These are phyloP conservation scores for Heliconius charithonia DNA, from an alignment of 2,888 invertebrate species.

Conservation along the genomic window DNA sequence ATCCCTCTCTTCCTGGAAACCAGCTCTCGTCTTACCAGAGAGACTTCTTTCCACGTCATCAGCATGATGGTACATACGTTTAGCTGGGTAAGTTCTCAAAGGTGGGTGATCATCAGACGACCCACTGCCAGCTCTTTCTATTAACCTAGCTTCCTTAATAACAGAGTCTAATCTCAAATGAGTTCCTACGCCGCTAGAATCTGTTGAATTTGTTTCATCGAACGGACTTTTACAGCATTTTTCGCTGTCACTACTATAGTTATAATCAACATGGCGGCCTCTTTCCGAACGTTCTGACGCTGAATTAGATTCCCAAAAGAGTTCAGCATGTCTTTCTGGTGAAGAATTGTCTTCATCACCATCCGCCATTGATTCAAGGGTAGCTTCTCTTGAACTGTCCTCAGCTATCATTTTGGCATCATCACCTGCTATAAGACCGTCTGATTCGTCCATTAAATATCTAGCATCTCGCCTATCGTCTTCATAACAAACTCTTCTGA, in stretches of 20 bases:
- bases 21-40: conserved; percentile 69
- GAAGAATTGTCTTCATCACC: conserved; percentile 69
- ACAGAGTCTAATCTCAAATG: conserved; percentile 77
- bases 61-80: conserved; percentile 57
- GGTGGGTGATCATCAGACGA: conserved; percentile 72
- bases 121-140: conserved; percentile 63
- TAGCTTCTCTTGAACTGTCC: conserved; percentile 65
- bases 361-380: conserved; percentile 62
- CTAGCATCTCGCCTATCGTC: conserved; percentile 62
- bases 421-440: conserved; percentile 63
- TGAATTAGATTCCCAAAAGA: conserved; percentile 79
- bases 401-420: conserved; percentile 70
- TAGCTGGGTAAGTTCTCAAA: conserved; percentile 72
- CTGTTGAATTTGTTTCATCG: conserved; percentile 75
- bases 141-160: conserved; percentile 72
- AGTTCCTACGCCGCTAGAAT: conserved; percentile 70
- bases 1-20: conserved; percentile 52
- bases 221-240: conserved; percentile 78
- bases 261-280: conserved; percentile 61
- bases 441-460: conserved; percentile 66
- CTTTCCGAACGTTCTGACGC: conserved; percentile 69
- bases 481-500: conserved; percentile 71
- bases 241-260: conserved; percentile 77
- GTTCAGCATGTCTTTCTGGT: conserved; percentile 70
- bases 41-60: conserved; percentile 71